Evolutionary conservation across 2,113 vertebrate genomes (phyloP).

Genomic region (Leptocoma aspasia): DNA sequence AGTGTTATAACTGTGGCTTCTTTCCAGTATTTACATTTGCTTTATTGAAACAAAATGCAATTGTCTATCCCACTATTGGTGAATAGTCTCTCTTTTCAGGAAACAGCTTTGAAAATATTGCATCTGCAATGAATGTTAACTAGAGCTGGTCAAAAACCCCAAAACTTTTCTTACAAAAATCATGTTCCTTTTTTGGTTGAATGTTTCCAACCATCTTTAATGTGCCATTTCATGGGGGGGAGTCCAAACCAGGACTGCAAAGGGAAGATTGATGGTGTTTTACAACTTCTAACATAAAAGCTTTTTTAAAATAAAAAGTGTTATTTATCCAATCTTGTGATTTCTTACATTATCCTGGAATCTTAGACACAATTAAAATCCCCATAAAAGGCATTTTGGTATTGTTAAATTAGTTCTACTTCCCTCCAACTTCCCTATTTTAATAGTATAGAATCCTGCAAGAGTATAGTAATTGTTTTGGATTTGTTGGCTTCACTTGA

Average conservation of each 20-base stretch:
- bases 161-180: constrained; percentile 21
- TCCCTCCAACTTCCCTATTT: background rate
- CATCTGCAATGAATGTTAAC: background rate
- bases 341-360: background rate
- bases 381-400: background rate
- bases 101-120: constrained; percentile 4
- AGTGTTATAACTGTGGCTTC: background rate
- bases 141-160: background rate
- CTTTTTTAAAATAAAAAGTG: background rate
- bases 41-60: background rate
- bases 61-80: background rate
- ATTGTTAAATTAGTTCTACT: background rate
- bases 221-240: constrained; percentile 13
- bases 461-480: background rate
- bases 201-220: background rate
- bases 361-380: background rate
- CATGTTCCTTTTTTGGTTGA: constrained; percentile 45
- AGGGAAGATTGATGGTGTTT: constrained; percentile 29
- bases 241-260: constrained; percentile 18
- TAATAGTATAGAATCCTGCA: background rate
- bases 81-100: background rate
- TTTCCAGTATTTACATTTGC: background rate
- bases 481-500: background rate
- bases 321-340: background rate
- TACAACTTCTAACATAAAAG: background rate